Evolutionary conservation across 2,113 vertebrate genomes (phyloP).

Genomic region (Coturnix japonica): DNA sequence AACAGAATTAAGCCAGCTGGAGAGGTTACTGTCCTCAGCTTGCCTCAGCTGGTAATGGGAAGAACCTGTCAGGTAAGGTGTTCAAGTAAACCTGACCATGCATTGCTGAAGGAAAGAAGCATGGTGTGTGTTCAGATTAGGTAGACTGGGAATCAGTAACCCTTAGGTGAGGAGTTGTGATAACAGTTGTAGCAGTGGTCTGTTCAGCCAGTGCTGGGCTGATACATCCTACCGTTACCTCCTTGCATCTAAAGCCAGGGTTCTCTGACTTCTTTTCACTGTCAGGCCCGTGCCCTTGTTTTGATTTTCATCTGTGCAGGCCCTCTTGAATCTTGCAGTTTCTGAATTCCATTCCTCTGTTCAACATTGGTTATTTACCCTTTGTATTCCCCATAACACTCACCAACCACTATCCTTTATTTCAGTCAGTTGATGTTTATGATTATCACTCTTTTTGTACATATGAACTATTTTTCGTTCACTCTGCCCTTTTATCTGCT

Average conservation of each 20-base stretch:
- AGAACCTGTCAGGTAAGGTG: neutral
- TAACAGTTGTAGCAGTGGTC: neutral
- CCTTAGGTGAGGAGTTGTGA: neutral
- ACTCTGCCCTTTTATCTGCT: neutral
- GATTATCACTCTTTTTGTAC: neutral
- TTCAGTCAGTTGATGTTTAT: neutral
- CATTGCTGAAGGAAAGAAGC: neutral
- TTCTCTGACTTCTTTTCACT: neutral
- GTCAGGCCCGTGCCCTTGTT: neutral
- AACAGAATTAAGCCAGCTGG: neutral
- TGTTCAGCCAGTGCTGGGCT: neutral
- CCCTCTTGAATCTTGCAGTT: neutral
- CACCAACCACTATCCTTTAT: neutral
- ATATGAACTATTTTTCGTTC: neutral
- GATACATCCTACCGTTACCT: neutral
- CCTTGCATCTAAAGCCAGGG: neutral
- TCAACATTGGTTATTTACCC: neutral
- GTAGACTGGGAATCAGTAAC: neutral
- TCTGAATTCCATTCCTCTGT: neutral
- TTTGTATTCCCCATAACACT: rapidly evolving
- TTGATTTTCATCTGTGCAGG: neutral
- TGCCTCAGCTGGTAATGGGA: neutral
- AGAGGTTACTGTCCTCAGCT: neutral
- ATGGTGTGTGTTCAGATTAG: rapidly evolving
- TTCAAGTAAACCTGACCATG: neutral